These are phyloP conservation scores for Phenganax marumi DNA, from an alignment of 92 coral and sea anemone genomes.

Conservation along the genomic window DNA sequence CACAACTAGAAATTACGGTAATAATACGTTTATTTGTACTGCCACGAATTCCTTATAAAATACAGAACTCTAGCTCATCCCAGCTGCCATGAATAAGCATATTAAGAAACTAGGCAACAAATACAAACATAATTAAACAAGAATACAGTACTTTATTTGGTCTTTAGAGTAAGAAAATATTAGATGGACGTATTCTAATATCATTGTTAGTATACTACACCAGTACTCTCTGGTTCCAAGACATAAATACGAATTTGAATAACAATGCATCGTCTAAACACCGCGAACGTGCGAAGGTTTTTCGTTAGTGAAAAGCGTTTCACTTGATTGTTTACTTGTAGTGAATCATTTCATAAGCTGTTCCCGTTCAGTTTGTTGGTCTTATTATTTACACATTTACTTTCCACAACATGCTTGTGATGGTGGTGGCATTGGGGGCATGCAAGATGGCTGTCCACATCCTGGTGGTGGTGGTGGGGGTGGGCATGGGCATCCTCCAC, in stretches of 20 bases:
- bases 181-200: not conserved
- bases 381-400: constrained; percentile 36
- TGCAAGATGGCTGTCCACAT: constrained; percentile 47
- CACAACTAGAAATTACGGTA: too few species aligned
- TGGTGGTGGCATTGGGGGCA: constrained; percentile 59
- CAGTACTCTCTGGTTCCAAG: constrained; percentile 27
- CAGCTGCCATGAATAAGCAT: constrained; percentile 31
- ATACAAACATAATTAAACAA: not conserved
- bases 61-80: too few species aligned
- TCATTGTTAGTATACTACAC: constrained; percentile 15
- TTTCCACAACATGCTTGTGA: constrained; percentile 46
- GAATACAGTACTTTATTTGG: constrained; percentile 10
- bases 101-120: constrained; percentile 29
- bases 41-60: too few species aligned
- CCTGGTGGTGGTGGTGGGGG: constrained; percentile 59
- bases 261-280: not conserved
- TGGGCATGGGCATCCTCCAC: constrained; percentile 44
- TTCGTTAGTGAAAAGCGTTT: constrained; percentile 8
- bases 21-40: too few species aligned
- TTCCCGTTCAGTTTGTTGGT: constrained; percentile 8
- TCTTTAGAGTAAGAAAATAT: constrained; percentile 30
- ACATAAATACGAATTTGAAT: constrained; percentile 21
- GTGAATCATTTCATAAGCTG: constrained; percentile 20
- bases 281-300: constrained; percentile 3
- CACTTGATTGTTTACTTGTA: constrained; percentile 14